These are phyloP conservation scores for Nomada flava DNA, from an alignment of 2,888 invertebrate genomes.

Conservation along the genomic window DNA sequence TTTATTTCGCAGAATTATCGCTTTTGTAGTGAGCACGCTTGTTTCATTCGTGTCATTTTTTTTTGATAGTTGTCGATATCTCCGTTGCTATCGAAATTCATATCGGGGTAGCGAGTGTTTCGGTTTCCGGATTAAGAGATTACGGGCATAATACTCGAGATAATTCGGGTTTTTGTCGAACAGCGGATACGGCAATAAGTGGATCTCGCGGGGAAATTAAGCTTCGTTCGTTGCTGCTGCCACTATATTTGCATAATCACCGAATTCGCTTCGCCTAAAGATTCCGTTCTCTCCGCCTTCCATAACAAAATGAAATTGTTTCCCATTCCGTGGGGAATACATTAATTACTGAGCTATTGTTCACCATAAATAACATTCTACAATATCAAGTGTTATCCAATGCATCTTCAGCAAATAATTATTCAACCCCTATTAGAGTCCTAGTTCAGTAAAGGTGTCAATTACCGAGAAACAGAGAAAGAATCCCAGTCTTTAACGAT, in stretches of 20 bases:
- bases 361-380: too few relatives aligned
- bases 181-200: slow-evolving; percentile 8
- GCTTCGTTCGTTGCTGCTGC: background rate
- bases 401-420: too few relatives aligned
- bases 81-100: slow-evolving; percentile 7
- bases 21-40: background rate
- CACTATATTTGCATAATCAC: background rate
- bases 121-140: slow-evolving; percentile 26
- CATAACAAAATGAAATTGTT: too few relatives aligned
- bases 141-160: slow-evolving; percentile 26
- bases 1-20: slow-evolving; percentile 14
- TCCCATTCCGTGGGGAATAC: too few relatives aligned
- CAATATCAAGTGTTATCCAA: too few relatives aligned
- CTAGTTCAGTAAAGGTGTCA: too few relatives aligned
- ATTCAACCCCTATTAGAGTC: too few relatives aligned
- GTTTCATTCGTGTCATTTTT: slow-evolving; percentile 25
- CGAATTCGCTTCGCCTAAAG: background rate
- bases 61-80: background rate
- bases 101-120: slow-evolving; percentile 20
- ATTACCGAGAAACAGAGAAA: background rate
- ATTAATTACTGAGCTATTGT: too few relatives aligned
- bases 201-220: slow-evolving; percentile 12
- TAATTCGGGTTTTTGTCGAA: slow-evolving; percentile 25
- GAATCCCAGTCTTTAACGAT: background rate
- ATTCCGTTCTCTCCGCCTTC: background rate